These are phyloP conservation scores for Myrmecobius fasciatus DNA, from an alignment of 2,113 vertebrate genomes.

Conservation along the genomic window DNA sequence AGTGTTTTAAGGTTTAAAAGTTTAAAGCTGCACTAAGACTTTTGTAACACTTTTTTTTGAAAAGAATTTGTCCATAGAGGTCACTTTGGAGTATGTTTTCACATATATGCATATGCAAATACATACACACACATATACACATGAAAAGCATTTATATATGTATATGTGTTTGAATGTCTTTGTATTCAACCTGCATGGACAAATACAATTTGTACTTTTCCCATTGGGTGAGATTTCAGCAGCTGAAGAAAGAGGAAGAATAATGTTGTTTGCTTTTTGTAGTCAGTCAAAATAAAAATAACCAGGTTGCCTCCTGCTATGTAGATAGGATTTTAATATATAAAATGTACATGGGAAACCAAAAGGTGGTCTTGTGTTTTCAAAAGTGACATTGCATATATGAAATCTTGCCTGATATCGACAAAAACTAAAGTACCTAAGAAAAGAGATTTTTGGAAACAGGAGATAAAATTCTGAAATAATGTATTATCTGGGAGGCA, in stretches of 20 bases:
- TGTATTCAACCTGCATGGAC: conserved; percentile 12
- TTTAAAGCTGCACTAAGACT: not conserved
- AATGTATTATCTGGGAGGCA: conserved; percentile 1
- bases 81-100: not conserved
- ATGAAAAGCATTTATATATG: not conserved
- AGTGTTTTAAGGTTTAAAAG: not conserved
- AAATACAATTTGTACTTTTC: not conserved
- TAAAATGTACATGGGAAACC: conserved; percentile 27
- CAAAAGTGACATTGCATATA: conserved; percentile 22
- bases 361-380: conserved; percentile 39
- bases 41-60: not conserved
- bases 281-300: conserved; percentile 59
- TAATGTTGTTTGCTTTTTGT: conserved; percentile 11
- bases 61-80: not conserved
- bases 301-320: conserved; percentile 33
- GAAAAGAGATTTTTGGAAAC: conserved; percentile 16
- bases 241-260: conserved; percentile 36
- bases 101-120: not conserved
- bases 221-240: conserved; percentile 6
- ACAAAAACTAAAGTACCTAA: conserved; percentile 11
- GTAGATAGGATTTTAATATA: conserved; percentile 58
- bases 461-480: conserved; percentile 33
- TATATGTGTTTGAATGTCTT: not conserved
- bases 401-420: conserved; percentile 39
- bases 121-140: not conserved